Evolutionary conservation across 35 echinoderm and acorn worm genomes (phyloP).

Genomic region (Lytechinus pictus): DNA sequence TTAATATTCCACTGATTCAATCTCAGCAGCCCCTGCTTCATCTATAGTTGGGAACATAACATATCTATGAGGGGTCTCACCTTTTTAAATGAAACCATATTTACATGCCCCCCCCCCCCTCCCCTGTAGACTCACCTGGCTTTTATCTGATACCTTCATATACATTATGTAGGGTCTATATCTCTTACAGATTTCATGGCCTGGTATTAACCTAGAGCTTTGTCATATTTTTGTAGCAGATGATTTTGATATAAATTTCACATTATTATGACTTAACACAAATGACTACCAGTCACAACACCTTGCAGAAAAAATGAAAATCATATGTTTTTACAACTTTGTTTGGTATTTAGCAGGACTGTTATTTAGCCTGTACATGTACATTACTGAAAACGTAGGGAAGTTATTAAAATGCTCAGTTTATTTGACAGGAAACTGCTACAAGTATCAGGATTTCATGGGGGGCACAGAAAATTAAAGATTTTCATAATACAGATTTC

Average conservation of each 20-base stretch:
- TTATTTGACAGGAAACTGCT: too few species aligned
- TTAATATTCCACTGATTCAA: neutral
- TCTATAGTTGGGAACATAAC: neutral
- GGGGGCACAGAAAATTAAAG: too few species aligned
- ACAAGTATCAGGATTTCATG: too few species aligned
- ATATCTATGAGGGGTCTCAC: too few species aligned
- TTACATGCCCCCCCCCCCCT: neutral
- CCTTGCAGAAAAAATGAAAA: too few species aligned
- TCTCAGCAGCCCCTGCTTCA: neutral
- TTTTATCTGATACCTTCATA: neutral
- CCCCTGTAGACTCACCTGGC: neutral
- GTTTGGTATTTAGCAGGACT: too few species aligned
- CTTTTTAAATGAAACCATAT: neutral
- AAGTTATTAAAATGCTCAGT: too few species aligned
- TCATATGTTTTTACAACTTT: too few species aligned
- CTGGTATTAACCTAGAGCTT: neutral
- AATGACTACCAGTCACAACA: neutral
- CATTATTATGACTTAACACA: neutral
- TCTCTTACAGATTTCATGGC: neutral
- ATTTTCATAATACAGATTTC: too few species aligned
- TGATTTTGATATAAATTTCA: neutral
- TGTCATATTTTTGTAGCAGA: neutral
- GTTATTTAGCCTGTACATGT: too few species aligned
- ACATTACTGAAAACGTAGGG: too few species aligned
- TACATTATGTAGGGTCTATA: neutral